Evolutionary conservation across 2,113 vertebrate species (phyloP).

Genomic region (Chiloscyllium plagiosum): DNA sequence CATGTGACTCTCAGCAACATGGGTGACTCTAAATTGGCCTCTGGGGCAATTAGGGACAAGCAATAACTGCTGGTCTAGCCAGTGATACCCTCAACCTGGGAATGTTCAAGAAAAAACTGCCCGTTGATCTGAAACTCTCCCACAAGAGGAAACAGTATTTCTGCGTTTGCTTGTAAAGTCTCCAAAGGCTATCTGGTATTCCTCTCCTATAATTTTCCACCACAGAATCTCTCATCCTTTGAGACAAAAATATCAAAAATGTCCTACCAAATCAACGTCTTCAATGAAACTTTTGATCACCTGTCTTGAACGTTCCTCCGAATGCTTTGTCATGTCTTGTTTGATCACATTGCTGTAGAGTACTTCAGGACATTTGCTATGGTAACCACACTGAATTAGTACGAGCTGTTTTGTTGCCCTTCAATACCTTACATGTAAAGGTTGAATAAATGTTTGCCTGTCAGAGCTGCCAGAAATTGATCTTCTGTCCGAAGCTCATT

Average conservation of each 20-base stretch:
- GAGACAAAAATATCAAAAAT: not conserved
- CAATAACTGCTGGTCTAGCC: no score
- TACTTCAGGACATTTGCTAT: not conserved
- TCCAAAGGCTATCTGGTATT: not conserved
- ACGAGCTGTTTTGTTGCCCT: not conserved
- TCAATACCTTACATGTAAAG: not conserved
- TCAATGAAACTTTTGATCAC: not conserved
- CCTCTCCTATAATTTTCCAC: not conserved
- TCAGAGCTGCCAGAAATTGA: not conserved
- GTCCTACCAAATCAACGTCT: not conserved
- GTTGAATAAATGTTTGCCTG: not conserved
- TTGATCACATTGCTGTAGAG: not conserved
- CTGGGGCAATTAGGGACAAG: no score
- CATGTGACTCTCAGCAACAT: no score
- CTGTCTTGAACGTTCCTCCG: not conserved
- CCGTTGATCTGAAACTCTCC: no score
- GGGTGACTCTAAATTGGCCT: no score
- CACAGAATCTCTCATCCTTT: not conserved
- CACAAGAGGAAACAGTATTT: no score
- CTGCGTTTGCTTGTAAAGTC: no score
- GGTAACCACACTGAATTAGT: not conserved
- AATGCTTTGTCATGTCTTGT: not conserved
- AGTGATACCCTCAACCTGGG: no score
- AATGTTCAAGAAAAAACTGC: no score
- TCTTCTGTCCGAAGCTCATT: not conserved